These are phyloP conservation scores for Oxyteleia sp. DNA, from an alignment of 2,888 invertebrate species.

Conservation along the genomic window DNA sequence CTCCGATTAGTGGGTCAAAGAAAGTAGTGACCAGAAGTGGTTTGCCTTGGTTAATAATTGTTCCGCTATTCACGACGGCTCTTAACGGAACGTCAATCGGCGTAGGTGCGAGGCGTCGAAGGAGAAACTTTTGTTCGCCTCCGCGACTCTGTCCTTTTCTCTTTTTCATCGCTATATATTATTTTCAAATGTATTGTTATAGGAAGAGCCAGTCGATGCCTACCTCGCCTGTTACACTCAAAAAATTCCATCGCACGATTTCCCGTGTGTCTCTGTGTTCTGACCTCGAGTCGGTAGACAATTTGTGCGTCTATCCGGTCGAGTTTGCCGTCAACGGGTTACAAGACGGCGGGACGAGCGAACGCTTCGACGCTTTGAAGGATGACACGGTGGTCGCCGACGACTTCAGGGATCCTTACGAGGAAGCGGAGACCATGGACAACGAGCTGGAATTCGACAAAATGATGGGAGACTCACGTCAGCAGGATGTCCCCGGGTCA, in stretches of 20 bases:
- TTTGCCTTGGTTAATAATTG: conserved; percentile 86
- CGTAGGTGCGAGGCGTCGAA: conserved; percentile 62
- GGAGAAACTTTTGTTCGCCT: conserved; percentile 66
- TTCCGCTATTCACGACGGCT: conserved; percentile 70
- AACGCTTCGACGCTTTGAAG: conserved; percentile 87
- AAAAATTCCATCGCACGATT: conserved; percentile 76
- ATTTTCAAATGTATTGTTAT: conserved; percentile 79
- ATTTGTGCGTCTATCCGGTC: conserved; percentile 80
- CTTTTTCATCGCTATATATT: conserved; percentile 57
- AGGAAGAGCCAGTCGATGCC: conserved; percentile 84
- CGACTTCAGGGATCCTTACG: conserved; percentile 85
- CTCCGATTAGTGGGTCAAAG: conserved; percentile 86
- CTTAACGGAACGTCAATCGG: conserved; percentile 69
- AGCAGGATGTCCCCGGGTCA: background rate
- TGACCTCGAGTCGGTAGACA: conserved; percentile 83
- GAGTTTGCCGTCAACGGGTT: conserved; percentile 80
- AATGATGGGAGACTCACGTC: background rate
- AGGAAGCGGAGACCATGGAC: conserved; percentile 83
- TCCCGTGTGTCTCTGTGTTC: conserved; percentile 80
- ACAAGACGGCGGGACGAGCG: conserved; percentile 78
- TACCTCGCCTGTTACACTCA: conserved; percentile 80
- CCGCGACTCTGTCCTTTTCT: conserved; percentile 39
- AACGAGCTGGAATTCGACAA: conserved; percentile 70
- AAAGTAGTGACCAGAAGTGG: conserved; percentile 85
- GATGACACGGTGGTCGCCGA: conserved; percentile 86